Evolutionary conservation across 2,113 vertebrate species (phyloP).

Genomic region (Delphinus delphis): DNA sequence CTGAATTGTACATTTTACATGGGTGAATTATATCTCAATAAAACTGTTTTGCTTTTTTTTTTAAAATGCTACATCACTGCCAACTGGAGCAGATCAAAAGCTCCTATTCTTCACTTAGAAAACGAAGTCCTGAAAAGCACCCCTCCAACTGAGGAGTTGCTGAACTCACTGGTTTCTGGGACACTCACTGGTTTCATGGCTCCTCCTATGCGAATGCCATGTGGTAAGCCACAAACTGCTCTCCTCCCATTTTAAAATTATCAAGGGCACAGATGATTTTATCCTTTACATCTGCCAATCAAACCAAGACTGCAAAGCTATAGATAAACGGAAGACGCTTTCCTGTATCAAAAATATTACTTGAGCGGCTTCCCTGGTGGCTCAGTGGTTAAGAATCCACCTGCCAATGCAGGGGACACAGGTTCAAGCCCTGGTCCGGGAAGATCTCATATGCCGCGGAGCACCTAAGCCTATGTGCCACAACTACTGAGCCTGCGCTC

Average conservation of each 20-base stretch:
- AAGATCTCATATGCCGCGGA: no score
- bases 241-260: neutral
- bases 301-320: neutral
- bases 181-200: neutral
- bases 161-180: neutral
- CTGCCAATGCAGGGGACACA: no score
- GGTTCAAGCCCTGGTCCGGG: no score
- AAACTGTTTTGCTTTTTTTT: neutral
- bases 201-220: neutral
- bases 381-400: no score
- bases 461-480: no score
- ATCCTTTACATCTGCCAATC: neutral
- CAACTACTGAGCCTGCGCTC: no score
- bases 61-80: neutral
- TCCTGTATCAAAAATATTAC: neutral
- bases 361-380: no score
- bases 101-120: constrained; percentile 2
- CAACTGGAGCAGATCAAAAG: neutral
- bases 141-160: neutral
- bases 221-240: neutral
- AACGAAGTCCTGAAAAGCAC: neutral
- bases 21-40: neutral
- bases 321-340: neutral
- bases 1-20: neutral
- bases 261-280: neutral